These are phyloP conservation scores for Axinella damicornis DNA, from an alignment of 37 sponge, comb jelly and placozoan species.

Conservation along the genomic window DNA sequence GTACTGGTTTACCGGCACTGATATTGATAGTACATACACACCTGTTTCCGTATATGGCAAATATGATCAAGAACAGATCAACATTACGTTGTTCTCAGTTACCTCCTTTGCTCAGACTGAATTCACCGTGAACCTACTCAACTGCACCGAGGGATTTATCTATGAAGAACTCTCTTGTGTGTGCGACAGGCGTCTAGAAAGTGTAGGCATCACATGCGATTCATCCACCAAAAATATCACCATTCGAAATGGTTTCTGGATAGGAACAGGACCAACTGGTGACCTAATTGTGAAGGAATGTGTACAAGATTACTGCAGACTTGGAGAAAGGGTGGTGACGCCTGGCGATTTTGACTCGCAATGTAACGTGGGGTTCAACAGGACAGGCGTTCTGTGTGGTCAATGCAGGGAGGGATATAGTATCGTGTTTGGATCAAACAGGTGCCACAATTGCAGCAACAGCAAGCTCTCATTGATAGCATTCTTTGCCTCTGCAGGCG, in stretches of 20 bases:
- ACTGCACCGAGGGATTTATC: conserved; percentile 32
- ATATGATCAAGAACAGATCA: background rate
- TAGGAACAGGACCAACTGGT: conserved; percentile 31
- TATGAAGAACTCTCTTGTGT: background rate
- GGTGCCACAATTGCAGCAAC: conserved; percentile 44
- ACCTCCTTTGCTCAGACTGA: conserved; percentile 1
- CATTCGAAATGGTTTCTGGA: conserved; percentile 29
- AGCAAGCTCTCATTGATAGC: background rate
- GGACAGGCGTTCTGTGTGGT: conserved; percentile 54
- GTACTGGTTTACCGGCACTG: conserved; percentile 22
- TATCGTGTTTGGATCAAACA: conserved; percentile 44
- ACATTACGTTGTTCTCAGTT: conserved; percentile 4
- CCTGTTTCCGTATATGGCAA: conserved; percentile 1
- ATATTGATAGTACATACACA: too few species aligned
- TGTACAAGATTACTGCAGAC: conserved; percentile 28
- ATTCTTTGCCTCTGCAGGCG: conserved; percentile 28
- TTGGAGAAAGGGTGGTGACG: background rate
- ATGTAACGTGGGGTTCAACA: conserved; percentile 25
- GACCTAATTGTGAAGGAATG: background rate
- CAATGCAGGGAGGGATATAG: conserved; percentile 42
- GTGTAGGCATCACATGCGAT: background rate
- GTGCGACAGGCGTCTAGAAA: background rate
- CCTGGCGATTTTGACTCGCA: conserved; percentile 21
- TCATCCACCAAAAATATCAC: background rate
- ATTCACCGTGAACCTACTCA: conserved; percentile 16